Base-by-base conservation (phyloP, 2,888 invertebrate genomes). In the Litoditis marina region DNA sequence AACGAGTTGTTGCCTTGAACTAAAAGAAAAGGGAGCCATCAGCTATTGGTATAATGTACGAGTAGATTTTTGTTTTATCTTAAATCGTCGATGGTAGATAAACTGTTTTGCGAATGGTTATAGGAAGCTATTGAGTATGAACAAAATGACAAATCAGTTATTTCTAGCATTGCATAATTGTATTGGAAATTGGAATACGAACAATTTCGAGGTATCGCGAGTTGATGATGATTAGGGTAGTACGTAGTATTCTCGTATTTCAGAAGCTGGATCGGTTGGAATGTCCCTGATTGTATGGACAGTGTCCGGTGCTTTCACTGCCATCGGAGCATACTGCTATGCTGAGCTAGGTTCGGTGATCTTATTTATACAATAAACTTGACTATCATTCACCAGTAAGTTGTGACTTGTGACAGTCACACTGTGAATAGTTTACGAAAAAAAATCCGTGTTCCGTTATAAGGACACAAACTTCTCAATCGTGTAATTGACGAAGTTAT, bases 321-420 rank as follows among this genome's bases (percentile, higher is more conserved):
- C 94, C 91, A 92, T 94, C 81, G 90, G 92, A 85, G 95, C 96
- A 8, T 96, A 95, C 84, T 98, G 96, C 85, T 98, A 96, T 84
- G 94, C 95, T 5, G 96, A 96, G 85, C 86, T 96, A 71, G 95
- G 95, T 34, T 88, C 89, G 56, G 89, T n/a, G n/a, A n/a, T n/a
- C n/a, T n/a, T n/a, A n/a, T n/a, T n/a, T n/a, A n/a, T n/a, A n/a
- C n/a, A n/a, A n/a, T n/a, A n/a, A n/a, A n/a, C n/a, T n/a, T n/a
- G n/a, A n/a, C n/a, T n/a, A n/a, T n/a, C n/a, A n/a, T n/a, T n/a
- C n/a, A n/a, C n/a, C n/a, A n/a, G n/a, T n/a, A n/a, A 13, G 39
- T 36, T 36, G 11, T 36, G 11, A 36, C 39, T 36, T 36, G 11
- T 36, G 11, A n/a, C n/a, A 13, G 11, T 36, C 39, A n/a, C n/a